A percentile compares a stretch with the other conserved stretches of the same genome.
phyloP scores from a whole-genome alignment of 1,140 invertebrate genomes.

The Lithobius niger region DNA sequence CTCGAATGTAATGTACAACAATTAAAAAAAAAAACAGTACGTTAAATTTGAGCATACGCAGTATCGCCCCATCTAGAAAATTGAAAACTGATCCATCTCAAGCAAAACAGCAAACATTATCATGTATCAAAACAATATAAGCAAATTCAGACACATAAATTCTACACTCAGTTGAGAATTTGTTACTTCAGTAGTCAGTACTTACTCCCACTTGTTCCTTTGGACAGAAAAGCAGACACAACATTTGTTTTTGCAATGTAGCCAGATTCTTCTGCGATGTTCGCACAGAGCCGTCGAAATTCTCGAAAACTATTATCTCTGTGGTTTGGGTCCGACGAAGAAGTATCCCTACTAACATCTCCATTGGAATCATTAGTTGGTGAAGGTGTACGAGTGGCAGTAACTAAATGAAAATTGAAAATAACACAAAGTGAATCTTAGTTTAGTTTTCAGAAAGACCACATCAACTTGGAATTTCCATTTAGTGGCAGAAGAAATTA shows the following conservation, averaged over 20 bases:
- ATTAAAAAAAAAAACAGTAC: background rate
- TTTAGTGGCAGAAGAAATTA: no score
- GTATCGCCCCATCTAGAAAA: background rate
- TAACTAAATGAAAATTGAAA: no score
- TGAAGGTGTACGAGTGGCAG: no score
- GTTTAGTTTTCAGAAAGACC: no score
- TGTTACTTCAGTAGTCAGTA: conserved; percentile 8
- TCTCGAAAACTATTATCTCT: conserved; percentile 60
- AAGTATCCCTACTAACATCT: no score
- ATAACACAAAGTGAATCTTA: no score
- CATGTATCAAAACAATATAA: background rate
- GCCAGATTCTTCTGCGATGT: conserved; percentile 56
- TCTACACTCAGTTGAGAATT: background rate
- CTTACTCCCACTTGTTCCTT: conserved; percentile 45
- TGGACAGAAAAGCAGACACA: conserved; percentile 51
- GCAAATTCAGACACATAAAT: background rate
- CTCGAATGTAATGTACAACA: background rate
- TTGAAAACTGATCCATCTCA: background rate
- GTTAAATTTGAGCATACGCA: background rate
- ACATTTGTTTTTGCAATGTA: conserved; percentile 70
- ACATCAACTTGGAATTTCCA: no score
- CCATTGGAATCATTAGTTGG: background rate
- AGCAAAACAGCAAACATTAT: background rate
- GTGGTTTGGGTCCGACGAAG: conserved; percentile 12
- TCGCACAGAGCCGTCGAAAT: conserved; percentile 60